phyloP scores from a whole-genome alignment of 2,888 invertebrate genomes.

The Nephrotoma guestfalica region DNA sequence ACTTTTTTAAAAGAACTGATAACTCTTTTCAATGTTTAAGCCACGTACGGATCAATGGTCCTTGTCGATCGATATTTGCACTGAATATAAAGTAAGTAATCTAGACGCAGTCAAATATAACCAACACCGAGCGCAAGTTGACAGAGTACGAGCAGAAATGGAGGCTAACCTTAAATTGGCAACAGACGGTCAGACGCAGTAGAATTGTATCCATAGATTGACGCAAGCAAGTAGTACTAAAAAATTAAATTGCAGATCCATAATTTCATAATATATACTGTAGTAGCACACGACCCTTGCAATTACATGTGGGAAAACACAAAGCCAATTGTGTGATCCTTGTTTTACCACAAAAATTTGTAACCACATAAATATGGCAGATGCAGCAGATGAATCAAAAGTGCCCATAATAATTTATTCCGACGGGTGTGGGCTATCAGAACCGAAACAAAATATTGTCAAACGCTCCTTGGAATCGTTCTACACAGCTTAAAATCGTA shows the following conservation, averaged over 20 bases:
- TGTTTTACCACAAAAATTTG: neutral
- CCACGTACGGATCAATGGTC: neutral
- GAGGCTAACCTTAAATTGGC: too few species aligned
- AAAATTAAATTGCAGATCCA: too few species aligned
- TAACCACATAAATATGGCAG: neutral
- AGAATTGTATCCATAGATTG: too few species aligned
- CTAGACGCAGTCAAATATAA: too few species aligned
- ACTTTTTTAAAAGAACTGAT: neutral
- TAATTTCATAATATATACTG: too few species aligned
- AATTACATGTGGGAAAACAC: neutral
- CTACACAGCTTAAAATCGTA: neutral
- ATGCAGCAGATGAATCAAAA: neutral
- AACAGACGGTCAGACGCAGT: too few species aligned
- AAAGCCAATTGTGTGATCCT: neutral
- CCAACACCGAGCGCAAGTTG: neutral
- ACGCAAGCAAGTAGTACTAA: too few species aligned
- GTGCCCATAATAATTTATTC: neutral
- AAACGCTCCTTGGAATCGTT: neutral
- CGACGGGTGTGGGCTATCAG: neutral
- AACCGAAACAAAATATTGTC: neutral
- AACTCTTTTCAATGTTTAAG: neutral
- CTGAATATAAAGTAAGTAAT: too few species aligned
- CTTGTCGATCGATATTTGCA: too few species aligned
- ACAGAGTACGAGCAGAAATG: neutral
- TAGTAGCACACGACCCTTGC: neutral